Evolutionary conservation across 1,140 invertebrate genomes (phyloP).

Genomic region (Sycobia sp.): DNA sequence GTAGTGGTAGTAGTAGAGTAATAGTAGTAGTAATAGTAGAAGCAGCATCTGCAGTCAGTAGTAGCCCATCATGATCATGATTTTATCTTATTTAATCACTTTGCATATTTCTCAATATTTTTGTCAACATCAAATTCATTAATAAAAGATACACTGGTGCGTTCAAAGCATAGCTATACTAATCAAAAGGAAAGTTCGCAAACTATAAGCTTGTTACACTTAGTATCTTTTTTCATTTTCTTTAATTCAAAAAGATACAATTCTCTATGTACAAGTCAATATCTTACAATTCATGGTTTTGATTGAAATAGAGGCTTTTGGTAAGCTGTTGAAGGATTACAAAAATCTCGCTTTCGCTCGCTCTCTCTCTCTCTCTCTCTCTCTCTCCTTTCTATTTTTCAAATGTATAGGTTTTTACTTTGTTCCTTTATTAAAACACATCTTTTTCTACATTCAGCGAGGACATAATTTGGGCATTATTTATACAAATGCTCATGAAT

Average conservation of each 20-base stretch:
- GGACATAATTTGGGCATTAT: neutral
- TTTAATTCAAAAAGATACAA: constrained; percentile 25
- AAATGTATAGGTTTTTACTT: neutral
- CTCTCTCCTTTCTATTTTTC: too few species aligned
- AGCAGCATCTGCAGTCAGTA: too few species aligned
- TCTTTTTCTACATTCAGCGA: neutral
- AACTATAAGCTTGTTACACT: constrained; percentile 1
- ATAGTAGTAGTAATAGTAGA: neutral
- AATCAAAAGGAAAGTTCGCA: neutral
- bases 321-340: constrained; percentile 1
- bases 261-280: constrained; percentile 25
- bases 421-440: too few species aligned
- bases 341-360: too few species aligned
- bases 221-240: constrained; percentile 10
- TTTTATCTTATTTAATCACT: too few species aligned
- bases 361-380: too few species aligned
- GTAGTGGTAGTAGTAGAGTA: too few species aligned
- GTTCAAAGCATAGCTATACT: constrained; percentile 1
- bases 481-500: neutral
- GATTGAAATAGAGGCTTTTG: constrained; percentile 18
- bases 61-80: too few species aligned
- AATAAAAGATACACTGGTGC: neutral
- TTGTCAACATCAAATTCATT: too few species aligned
- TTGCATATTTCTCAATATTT: too few species aligned
- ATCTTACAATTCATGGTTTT: constrained; percentile 24